Base-by-base conservation (phyloP, 1,140 invertebrate genomes). In the Drosophila ironensis region DNA sequence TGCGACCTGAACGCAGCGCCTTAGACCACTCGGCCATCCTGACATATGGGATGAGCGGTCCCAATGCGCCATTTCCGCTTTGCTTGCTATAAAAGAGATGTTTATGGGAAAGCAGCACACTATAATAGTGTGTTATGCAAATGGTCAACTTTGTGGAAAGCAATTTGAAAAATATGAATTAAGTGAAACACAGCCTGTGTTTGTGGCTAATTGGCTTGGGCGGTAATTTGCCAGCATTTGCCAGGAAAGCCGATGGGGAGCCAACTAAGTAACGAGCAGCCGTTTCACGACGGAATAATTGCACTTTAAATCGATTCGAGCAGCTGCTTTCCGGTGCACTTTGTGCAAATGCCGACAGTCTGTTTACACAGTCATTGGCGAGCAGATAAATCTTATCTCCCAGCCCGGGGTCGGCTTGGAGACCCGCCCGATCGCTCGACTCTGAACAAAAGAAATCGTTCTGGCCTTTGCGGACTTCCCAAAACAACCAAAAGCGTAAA, bases 1-100 rank as follows among this genome's bases (percentile, higher is more conserved):
- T 96, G 95, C 95, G 94, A 96, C 95, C 95, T 96, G 95, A 96
- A 96, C 95, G 95, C 95, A 96, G 95, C 95, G 95, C 95, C 95
- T 96, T 96, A 95, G 95, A 96, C 95, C 95, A 93, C 95, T 95
- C 53, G 60, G 35, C 44, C 60, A 64, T 59, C 63, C 51, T 68
- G 61, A 68, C 50, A 56, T 4, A 53, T 40, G 54, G 28, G 28
- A 60, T 60, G 54, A 63, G 54, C 54, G 9, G 8, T 25, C 11
- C 19, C 46, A 63, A 63, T n/a, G 54, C 28, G n/a, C 17, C 17
- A 17, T 63, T 63, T 38, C 0, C 12, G 0, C 9, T 1, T 14
- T 8, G 4, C 14, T 11, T 46, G 30, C 56, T 35, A 46, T 59
- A 59, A 45, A 47, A 37, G 5, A 53, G 7, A 17, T 3, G 9